These are phyloP conservation scores for Parotocinclus haroldoi DNA, from an alignment of 2,797 vertebrate genomes.

Conservation along the genomic window DNA sequence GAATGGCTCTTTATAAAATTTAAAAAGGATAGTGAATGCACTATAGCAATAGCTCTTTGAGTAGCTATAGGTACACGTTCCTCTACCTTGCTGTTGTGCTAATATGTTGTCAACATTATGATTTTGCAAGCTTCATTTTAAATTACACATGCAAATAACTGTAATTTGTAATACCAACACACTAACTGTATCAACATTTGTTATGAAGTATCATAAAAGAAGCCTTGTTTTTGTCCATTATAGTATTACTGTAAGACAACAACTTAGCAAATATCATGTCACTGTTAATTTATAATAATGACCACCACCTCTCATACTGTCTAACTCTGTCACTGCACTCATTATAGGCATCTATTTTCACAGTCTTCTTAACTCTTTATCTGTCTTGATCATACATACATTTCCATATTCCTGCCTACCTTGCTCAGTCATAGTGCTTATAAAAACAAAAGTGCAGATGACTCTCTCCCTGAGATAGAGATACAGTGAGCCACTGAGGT, in stretches of 20 bases:
- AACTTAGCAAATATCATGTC: slow-evolving; percentile 24
- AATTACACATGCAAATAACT: neutral
- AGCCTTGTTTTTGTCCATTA: neutral
- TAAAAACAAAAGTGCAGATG: slow-evolving; percentile 46
- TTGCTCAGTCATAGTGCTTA: slow-evolving; percentile 35
- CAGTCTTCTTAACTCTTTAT: neutral
- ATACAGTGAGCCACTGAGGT: slow-evolving; percentile 39
- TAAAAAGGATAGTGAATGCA: slow-evolving; percentile 27
- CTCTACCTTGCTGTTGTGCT: too few relatives aligned
- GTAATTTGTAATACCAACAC: neutral
- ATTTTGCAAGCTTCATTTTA: too few relatives aligned
- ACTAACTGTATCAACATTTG: neutral
- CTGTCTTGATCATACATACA: neutral
- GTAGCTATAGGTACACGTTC: too few relatives aligned
- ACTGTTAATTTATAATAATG: slow-evolving; percentile 22
- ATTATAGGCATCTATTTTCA: neutral
- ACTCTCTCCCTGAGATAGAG: slow-evolving; percentile 22
- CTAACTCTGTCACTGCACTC: neutral
- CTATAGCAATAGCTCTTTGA: too few relatives aligned
- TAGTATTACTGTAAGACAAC: slow-evolving; percentile 3
- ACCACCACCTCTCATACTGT: neutral
- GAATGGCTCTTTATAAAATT: slow-evolving; percentile 51
- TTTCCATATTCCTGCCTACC: neutral
- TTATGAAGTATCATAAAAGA: neutral
- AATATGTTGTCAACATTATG: too few relatives aligned